phyloP scores from a whole-genome alignment of 2,888 invertebrate species.

The Agrochola litura region DNA sequence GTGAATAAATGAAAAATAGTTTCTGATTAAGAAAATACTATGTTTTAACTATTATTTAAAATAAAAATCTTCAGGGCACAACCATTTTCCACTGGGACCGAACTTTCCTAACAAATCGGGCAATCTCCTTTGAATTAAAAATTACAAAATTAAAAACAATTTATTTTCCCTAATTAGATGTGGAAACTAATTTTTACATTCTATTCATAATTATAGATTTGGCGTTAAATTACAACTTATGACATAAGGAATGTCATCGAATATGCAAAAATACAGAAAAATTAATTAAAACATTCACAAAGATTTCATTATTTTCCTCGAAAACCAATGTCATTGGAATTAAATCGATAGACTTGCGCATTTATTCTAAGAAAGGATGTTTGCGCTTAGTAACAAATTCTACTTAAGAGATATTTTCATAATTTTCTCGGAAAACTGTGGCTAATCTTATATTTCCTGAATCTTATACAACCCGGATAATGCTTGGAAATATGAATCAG shows the following conservation, averaged over 20 bases:
- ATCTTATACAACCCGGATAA: constrained; percentile 61
- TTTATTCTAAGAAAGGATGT: constrained; percentile 11
- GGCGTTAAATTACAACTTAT: not conserved
- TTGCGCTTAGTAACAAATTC: constrained; percentile 22
- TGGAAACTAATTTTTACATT: not conserved
- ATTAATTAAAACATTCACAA: not conserved
- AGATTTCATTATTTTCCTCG: constrained; percentile 39
- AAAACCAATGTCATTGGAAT: constrained; percentile 18
- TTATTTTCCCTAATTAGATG: not conserved
- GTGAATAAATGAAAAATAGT: too few relatives aligned
- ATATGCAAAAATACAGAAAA: not conserved
- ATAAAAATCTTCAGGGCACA: too few relatives aligned
- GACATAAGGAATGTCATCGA: not conserved
- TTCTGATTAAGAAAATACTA: too few relatives aligned
- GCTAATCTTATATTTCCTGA: constrained; percentile 48
- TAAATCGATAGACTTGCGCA: constrained; percentile 35
- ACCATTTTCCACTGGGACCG: too few relatives aligned
- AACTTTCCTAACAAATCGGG: too few relatives aligned
- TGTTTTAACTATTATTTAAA: too few relatives aligned
- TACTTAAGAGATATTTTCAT: constrained; percentile 21
- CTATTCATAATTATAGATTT: not conserved
- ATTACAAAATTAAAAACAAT: not conserved
- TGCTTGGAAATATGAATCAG: constrained; percentile 69
- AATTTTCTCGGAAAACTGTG: constrained; percentile 47
- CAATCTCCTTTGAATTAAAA: too few relatives aligned